These are phyloP conservation scores for Ciona savignyi DNA, from an alignment of 23 tunicate species.

Conservation along the genomic window DNA sequence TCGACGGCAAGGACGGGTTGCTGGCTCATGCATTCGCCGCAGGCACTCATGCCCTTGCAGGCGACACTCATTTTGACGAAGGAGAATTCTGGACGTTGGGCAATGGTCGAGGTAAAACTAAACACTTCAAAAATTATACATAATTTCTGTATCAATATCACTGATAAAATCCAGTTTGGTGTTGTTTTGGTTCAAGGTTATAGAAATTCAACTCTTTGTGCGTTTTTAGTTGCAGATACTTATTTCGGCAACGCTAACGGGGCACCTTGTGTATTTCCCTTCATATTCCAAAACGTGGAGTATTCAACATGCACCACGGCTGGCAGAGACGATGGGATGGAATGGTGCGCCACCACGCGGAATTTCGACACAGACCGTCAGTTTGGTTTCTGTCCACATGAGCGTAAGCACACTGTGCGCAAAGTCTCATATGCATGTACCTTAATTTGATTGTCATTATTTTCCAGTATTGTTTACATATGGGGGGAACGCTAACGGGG, in stretches of 20 bases:
- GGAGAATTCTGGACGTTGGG: slow-evolving; percentile 98
- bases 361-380: slow-evolving; percentile 54
- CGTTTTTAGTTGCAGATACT: slow-evolving; percentile 39
- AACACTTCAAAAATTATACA: background rate
- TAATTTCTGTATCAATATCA: background rate
- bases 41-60: slow-evolving; percentile 36
- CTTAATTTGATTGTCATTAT: background rate
- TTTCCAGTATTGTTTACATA: slow-evolving; percentile 74
- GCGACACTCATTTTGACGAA: slow-evolving; percentile 98
- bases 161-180: background rate
- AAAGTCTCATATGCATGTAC: background rate
- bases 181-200: background rate
- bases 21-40: slow-evolving; percentile 95
- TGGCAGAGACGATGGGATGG: slow-evolving; percentile 55
- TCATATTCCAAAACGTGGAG: slow-evolving; percentile 39
- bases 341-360: slow-evolving; percentile 85
- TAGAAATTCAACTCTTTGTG: background rate
- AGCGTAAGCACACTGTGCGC: slow-evolving; percentile 30
- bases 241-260: slow-evolving; percentile 80
- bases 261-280: slow-evolving; percentile 87
- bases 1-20: slow-evolving; percentile 76
- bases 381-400: slow-evolving; percentile 87
- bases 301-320: slow-evolving; percentile 62
- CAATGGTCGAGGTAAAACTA: slow-evolving; percentile 56
- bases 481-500: slow-evolving; percentile 86